These are phyloP conservation scores for Aethes cnicana DNA, from an alignment of 2,888 invertebrate genomes.

Conservation along the genomic window DNA sequence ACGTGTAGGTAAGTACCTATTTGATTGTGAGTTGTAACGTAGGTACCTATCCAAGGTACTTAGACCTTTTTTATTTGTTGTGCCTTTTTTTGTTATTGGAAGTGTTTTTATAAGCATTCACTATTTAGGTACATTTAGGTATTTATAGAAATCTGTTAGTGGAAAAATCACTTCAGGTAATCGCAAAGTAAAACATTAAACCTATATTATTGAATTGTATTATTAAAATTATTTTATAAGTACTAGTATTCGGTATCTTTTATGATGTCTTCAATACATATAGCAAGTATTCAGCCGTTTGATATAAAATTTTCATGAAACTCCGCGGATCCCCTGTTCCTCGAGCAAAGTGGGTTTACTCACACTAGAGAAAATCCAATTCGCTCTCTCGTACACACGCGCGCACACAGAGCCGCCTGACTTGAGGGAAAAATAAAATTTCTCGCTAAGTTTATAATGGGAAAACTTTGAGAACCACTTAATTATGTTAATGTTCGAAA, in stretches of 20 bases:
- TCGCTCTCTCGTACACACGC: slow-evolving; percentile 72
- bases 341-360: slow-evolving; percentile 79
- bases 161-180: too few relatives aligned
- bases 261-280: not conserved
- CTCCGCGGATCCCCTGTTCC: slow-evolving; percentile 78
- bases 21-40: too few relatives aligned
- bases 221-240: too few relatives aligned
- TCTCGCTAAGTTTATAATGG: slow-evolving; percentile 83
- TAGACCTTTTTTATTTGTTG: too few relatives aligned
- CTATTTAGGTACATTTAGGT: too few relatives aligned
- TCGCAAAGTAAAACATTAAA: too few relatives aligned
- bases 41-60: too few relatives aligned
- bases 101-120: too few relatives aligned
- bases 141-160: too few relatives aligned
- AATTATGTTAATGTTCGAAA: slow-evolving; percentile 83
- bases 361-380: slow-evolving; percentile 80
- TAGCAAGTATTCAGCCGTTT: slow-evolving; percentile 57
- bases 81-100: too few relatives aligned
- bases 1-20: too few relatives aligned
- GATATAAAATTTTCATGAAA: slow-evolving; percentile 75
- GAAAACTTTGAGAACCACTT: slow-evolving; percentile 83
- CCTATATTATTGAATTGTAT: too few relatives aligned
- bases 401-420: slow-evolving; percentile 74
- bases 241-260: not conserved
- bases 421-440: slow-evolving; percentile 83